phyloP scores from a whole-genome alignment of 1,140 invertebrate species.

The Lordiphosa mommai region DNA sequence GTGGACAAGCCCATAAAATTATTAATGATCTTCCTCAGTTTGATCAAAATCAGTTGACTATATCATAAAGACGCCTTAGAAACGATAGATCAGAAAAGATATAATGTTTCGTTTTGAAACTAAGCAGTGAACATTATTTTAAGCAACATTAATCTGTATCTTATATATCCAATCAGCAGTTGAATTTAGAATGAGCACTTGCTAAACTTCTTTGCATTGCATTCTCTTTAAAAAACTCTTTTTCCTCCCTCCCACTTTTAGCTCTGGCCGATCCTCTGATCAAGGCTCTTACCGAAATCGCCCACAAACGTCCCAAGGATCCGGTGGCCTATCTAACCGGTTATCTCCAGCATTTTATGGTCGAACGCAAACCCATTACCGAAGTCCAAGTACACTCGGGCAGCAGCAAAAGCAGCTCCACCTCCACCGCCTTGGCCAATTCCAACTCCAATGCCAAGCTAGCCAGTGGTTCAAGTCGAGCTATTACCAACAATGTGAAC shows the following conservation, averaged over 20 bases:
- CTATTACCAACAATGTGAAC: slow-evolving; percentile 27
- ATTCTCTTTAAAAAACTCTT: no score
- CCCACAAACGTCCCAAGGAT: slow-evolving; percentile 88
- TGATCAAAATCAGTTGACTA: no score
- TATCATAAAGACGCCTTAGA: no score
- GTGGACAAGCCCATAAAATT: no score
- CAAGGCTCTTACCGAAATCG: slow-evolving; percentile 91
- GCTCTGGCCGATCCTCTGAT: slow-evolving; percentile 92
- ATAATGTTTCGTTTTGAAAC: no score
- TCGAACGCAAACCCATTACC: slow-evolving; percentile 56
- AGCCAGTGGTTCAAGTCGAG: slow-evolving; percentile 20
- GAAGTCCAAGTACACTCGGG: slow-evolving; percentile 46
- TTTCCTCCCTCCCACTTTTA: slow-evolving; percentile 63
- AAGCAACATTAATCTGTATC: no score
- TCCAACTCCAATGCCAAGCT: slow-evolving; percentile 14
- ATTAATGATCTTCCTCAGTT: no score
- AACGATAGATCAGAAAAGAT: no score
- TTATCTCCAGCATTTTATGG: slow-evolving; percentile 87
- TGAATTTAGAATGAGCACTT: no score
- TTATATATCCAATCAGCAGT: no score
- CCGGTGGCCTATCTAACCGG: slow-evolving; percentile 90
- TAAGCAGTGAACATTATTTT: no score
- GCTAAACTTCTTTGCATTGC: no score
- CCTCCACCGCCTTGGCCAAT: slow-evolving; percentile 27
- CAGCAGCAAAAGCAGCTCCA: slow-evolving; percentile 65